Base-by-base conservation (phyloP, 2,797 vertebrate genomes). In the Parotocinclus haroldoi region DNA sequence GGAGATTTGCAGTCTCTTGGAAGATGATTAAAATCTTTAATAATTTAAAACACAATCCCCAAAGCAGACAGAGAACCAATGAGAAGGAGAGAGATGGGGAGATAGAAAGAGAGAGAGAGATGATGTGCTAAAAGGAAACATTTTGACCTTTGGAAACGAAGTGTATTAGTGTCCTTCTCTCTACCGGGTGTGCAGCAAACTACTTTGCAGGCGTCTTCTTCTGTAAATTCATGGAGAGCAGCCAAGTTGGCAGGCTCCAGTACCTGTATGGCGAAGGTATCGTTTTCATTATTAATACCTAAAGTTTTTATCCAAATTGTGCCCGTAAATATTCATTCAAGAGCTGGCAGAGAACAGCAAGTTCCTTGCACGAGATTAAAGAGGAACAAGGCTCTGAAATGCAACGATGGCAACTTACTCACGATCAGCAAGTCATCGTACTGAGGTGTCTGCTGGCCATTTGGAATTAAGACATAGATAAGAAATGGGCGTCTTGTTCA, bases 281-380 rank as follows among this genome's bases (percentile, higher is more conserved):
- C 12, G 4, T 80, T 83, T 84, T 81, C 76, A 87, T 87, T 86
- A 85, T 86, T 86, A 85, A 89, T 87, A 78, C 69, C 72, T 42
- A 72, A 81, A 82, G 82, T 57, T 79, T 85, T 70, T 13, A 64
- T 74, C 80, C 55, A 81, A 81, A 86, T 74, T 82, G 71, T 79
- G 79, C 71, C 70, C 71, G 62, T 61, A 80, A 83, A 77, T 78
- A 76, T 80, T 76, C 68, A 72, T 72, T 72, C 62, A 75, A 53
- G 58, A 54, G 50, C 66, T 49, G 55, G 62, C 66, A 7, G 36
- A 42, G 63, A 68, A 55, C 76, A 45, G 66, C 39, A 48, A 75
- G 65, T 67, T 54, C 62, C 58, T 66, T 53, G 73, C n/a, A 13
- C 18, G 64, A 48, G 54, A 38, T 44, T 57, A 57, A 54, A 53